Evolutionary conservation across 2,797 vertebrate species (phyloP), one percentile per base, ranked within the genome.

Genomic region (Orestias chungarensis): DNA sequence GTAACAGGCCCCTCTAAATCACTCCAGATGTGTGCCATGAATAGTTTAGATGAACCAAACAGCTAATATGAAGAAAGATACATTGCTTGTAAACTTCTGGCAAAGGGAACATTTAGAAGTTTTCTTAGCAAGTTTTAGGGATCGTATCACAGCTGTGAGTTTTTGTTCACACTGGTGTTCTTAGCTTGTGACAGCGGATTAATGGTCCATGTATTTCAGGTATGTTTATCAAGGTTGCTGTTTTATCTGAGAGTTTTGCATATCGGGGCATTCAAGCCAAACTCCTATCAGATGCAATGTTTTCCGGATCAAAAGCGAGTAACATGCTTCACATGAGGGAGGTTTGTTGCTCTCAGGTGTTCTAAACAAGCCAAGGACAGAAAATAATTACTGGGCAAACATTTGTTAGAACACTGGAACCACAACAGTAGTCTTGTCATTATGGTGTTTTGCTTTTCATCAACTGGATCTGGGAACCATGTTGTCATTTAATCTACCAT

Each of bases 31-130:
- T 61, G 31, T 38, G n/a, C 33, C 20, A 61, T 12, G n/a, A 61
- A 61, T 23, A 6, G n/a, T 61, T 23, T 23, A 23, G 57, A 61
- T 61, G 31, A 61, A 20, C 57, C 20, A 59, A 38, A 61, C 18
- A 59, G 33, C 33, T 10, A 9, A 61, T 61, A 61, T 18, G 33
- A 61, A 61, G 18, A 61, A 61, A 61, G 35, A 61, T 33, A 59
- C 6, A 61, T 33, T 38, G 20, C 20, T 4, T 59, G 33, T 38
- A 20, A 38, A 12, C 1, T 38, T 33, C 38, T n/a, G 49, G n/a
- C 9, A 25, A n/a, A n/a, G 33, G 33, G 38, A 61, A 11, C 33
- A 35, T 61, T 61, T 38, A 17, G 10, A 23, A 18, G 17, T 61
- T 59, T 35, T 23, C 33, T 61, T 10, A 38, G 33, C 10, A 8